Conservation (phyloP, 2,113 vertebrate species). For the Dasyurus viverrinus region DNA sequence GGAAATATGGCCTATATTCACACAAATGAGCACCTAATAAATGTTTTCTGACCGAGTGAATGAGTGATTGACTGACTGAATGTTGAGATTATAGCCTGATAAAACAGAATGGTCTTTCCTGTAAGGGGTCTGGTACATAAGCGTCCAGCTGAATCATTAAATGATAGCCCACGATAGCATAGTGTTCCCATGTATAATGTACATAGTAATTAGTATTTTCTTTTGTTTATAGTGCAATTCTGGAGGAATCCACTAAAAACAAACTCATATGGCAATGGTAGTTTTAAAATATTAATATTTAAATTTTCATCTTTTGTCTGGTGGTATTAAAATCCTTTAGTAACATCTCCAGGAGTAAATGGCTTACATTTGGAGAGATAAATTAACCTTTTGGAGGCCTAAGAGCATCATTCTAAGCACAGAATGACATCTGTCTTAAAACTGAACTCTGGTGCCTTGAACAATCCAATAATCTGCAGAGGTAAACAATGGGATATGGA, state of each 20-base stretch:
- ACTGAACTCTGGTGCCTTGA: neutral
- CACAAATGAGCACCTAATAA: neutral
- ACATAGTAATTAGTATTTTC: constrained; percentile 22
- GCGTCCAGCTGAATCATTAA: constrained; percentile 21
- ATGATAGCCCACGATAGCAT: neutral
- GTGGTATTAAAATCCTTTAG: constrained; percentile 31
- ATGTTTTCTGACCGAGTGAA: neutral
- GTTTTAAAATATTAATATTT: constrained; percentile 53
- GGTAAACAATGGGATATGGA: neutral
- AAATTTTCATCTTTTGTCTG: constrained; percentile 43
- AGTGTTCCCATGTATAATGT: constrained; percentile 12
- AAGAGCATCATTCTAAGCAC: neutral
- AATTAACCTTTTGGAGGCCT: neutral
- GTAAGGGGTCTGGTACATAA: neutral
- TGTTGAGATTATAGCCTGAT: neutral
- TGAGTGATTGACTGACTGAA: neutral
- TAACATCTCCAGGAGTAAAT: constrained; percentile 24
- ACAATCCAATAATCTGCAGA: neutral
- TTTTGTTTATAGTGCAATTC: constrained; percentile 46
- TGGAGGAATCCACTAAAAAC: constrained; percentile 35
- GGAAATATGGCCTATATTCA: neutral
- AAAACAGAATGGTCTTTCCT: neutral
- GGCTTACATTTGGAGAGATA: neutral
- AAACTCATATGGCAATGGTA: constrained; percentile 38
- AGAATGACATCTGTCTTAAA: constrained; percentile 15